phyloP scores from a whole-genome alignment of 2,888 invertebrate species.

The Listrodromus nycthemerus region DNA sequence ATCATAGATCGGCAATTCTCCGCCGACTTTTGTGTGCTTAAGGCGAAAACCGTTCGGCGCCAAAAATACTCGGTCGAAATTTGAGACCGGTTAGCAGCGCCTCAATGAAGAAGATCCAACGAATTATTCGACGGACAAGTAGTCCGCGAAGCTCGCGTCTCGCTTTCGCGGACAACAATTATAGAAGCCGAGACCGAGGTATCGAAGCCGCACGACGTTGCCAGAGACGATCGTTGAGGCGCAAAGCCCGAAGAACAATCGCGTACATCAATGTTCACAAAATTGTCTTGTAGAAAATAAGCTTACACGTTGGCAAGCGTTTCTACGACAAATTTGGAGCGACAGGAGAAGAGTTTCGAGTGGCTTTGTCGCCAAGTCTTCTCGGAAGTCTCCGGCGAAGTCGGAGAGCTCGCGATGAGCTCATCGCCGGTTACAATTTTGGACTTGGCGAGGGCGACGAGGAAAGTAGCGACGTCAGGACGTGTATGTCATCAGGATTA shows the following conservation, averaged over 20 bases:
- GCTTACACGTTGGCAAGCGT: conserved; percentile 8
- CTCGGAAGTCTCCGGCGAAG: conserved; percentile 1
- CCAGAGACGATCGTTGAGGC: conserved; percentile 8
- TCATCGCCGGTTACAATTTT: conserved; percentile 35
- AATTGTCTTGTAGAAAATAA: conserved; percentile 45
- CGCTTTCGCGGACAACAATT: neutral
- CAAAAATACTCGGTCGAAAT: neutral
- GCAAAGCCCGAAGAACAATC: conserved; percentile 45
- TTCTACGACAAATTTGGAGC: conserved; percentile 19
- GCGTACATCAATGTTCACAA: conserved; percentile 30
- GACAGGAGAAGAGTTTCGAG: conserved; percentile 5
- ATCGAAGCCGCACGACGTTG: neutral
- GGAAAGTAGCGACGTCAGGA: conserved; percentile 26
- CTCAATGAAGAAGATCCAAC: neutral
- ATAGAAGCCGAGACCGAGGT: neutral
- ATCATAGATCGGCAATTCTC: neutral
- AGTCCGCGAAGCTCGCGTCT: neutral
- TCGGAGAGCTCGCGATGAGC: neutral
- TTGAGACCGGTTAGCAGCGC: neutral
- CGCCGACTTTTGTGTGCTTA: neutral
- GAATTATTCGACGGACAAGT: neutral
- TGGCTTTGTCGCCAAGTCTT: conserved; percentile 15
- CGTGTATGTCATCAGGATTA: neutral
- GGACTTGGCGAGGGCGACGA: conserved; percentile 24
- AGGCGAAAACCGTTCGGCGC: neutral